Evolutionary conservation across 2,888 invertebrate species (phyloP), one percentile per base, ranked within the genome.

Genomic region (Brachypalpus laphriformis): DNA sequence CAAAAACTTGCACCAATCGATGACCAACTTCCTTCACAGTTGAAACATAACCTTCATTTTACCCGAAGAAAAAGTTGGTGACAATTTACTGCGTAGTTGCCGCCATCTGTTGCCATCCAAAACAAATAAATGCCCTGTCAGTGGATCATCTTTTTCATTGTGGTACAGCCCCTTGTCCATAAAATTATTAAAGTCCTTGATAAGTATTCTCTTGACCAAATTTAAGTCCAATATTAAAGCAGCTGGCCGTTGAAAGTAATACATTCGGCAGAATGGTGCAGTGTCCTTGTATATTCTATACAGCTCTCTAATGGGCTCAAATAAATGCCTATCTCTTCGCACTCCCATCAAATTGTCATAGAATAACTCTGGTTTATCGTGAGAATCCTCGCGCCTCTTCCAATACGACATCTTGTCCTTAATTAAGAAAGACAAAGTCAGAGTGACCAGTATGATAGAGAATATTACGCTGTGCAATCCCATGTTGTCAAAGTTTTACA

Each of bases 81-180:
- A 83, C 0, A 88, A 59, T 77, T 90, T 90, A 0, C 89, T 86
- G 40, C 91, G 87, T 18, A 93, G 51, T 0, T 83, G 86, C 16
- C 90, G 90, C 92, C 93, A 93, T 9, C 89, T 89, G 3, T 88
- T 88, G 3, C 91, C 92, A 81, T 92, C 92, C 88, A 92, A 82
- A 59, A 90, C 90, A 31, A 92, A 88, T 0, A 93, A 86, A 88
- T 93, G 91, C 0, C 87, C 90, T 0, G 91, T 90, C 2, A 93
- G 82, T 3, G 92, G 92, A 82, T 93, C 93, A 6, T 82, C 87
- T 1, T 70, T 54, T 8, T 88, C 87, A 72, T 91, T 90, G 4
- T 88, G 76, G 57, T 89, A 91, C 1, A 91, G 74, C 0, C 90
- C 91, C 8, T 91, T 90, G 20, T 90, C 89, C 34, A 88, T 88